Percentiles rank a stretch among this genome's conserved stretches.
These are phyloP conservation scores for Calliopum simillimum DNA, from an alignment of 2,888 invertebrate genomes.

Conservation along the genomic window DNA sequence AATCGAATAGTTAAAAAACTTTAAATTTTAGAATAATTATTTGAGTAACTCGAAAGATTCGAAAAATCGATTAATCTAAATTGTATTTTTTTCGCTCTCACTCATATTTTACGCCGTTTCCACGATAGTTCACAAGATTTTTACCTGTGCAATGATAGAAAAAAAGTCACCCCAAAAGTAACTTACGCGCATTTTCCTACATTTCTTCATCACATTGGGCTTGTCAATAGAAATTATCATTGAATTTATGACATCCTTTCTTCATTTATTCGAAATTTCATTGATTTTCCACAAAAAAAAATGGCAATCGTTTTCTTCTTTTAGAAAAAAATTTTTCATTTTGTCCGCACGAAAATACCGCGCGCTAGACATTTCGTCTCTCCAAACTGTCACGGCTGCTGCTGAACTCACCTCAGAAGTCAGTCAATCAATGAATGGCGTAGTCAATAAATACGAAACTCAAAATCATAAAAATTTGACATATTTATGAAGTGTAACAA, in stretches of 20 bases:
- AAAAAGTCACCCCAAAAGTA: slow-evolving; percentile 11
- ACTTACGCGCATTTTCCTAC: too few species aligned
- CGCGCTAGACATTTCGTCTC: background rate
- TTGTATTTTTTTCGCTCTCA: too few species aligned
- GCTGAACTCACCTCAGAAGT: slow-evolving; percentile 6
- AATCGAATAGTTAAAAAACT: too few species aligned
- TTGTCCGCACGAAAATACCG: background rate
- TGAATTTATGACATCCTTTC: slow-evolving; percentile 18
- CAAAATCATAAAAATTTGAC: slow-evolving; percentile 51
- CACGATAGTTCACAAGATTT: too few species aligned
- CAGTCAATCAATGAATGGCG: slow-evolving; percentile 40
- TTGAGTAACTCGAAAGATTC: too few species aligned
- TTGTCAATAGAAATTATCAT: slow-evolving; percentile 10
- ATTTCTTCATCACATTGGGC: background rate
- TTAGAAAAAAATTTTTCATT: background rate
- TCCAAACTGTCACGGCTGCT: background rate
- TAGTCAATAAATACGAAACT: slow-evolving; percentile 41
- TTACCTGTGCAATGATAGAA: too few species aligned
- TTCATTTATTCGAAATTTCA: slow-evolving; percentile 1
- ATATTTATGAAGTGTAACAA: slow-evolving; percentile 62
- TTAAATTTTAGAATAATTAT: too few species aligned
- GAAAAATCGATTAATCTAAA: too few species aligned
- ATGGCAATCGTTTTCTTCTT: background rate
- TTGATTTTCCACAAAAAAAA: background rate
- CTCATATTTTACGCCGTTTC: too few species aligned